Conservation (phyloP, 2,888 invertebrate species). For the Lymantria monacha region DNA sequence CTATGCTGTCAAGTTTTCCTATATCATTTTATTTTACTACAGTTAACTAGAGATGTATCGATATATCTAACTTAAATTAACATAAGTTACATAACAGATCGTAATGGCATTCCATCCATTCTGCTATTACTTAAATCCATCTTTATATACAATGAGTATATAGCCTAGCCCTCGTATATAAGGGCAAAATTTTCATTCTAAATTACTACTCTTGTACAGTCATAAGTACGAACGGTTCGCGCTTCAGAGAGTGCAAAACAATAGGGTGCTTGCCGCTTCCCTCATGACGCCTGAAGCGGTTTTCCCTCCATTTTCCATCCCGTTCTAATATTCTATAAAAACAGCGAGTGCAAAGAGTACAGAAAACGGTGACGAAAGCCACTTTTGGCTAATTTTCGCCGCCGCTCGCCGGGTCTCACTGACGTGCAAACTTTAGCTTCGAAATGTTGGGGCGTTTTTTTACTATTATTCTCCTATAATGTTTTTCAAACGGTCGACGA, state of each 20-base stretch:
- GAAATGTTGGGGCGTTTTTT: conserved; percentile 53
- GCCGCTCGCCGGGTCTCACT: conserved; percentile 58
- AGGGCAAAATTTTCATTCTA: conserved; percentile 55
- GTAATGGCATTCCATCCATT: no score
- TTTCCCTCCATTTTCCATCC: conserved; percentile 55
- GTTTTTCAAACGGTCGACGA: neutral
- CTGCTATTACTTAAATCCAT: neutral
- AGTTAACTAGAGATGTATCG: no score
- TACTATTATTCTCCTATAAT: conserved; percentile 12
- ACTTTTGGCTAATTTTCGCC: conserved; percentile 78
- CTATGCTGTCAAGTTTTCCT: no score
- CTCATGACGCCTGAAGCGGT: conserved; percentile 71
- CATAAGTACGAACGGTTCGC: conserved; percentile 55
- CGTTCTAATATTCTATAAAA: conserved; percentile 34
- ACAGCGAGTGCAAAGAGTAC: conserved; percentile 43
- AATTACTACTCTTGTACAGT: conserved; percentile 55
- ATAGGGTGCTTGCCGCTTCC: conserved; percentile 76
- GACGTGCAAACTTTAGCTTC: conserved; percentile 46
- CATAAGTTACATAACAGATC: no score
- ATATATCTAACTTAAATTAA: no score
- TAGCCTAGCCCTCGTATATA: conserved; percentile 15
- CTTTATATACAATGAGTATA: neutral
- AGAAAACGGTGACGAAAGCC: conserved; percentile 56
- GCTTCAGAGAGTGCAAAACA: conserved; percentile 73
- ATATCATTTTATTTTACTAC: no score